phyloP scores from a whole-genome alignment of 2,888 invertebrate genomes.

The Oscheius sp. region DNA sequence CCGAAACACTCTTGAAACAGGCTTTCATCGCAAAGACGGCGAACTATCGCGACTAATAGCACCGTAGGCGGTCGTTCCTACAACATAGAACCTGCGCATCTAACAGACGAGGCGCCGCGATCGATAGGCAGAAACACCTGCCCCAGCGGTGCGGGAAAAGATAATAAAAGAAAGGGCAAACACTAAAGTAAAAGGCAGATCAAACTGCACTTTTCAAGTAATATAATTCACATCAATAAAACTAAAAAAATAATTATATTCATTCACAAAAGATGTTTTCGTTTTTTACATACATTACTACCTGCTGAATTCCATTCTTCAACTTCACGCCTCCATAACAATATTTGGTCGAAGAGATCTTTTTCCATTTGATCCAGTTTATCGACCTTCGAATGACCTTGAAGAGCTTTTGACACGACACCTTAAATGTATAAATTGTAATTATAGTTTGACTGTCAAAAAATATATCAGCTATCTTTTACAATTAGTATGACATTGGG shows the following conservation, averaged over 20 bases:
- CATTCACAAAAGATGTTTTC: conserved; percentile 34
- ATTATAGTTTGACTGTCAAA: no score
- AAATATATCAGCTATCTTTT: no score
- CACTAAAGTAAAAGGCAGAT: neutral
- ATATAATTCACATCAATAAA: neutral
- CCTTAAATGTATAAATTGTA: no score
- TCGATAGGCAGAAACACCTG: conserved; percentile 34
- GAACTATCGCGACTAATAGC: conserved; percentile 23
- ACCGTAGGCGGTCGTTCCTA: conserved; percentile 18
- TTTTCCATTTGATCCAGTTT: conserved; percentile 40
- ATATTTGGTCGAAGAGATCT: conserved; percentile 28
- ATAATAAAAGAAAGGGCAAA: conserved; percentile 18
- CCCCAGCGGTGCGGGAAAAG: conserved; percentile 31
- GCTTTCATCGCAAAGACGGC: neutral
- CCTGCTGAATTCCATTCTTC: conserved; percentile 31
- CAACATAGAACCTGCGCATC: conserved; percentile 47
- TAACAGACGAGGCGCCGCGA: conserved; percentile 28
- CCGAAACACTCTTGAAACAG: conserved; percentile 7
- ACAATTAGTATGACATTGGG: no score
- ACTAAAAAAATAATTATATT: neutral
- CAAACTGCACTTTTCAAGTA: no score
- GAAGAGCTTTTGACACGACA: conserved; percentile 38
- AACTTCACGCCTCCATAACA: conserved; percentile 29
- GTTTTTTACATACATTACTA: conserved; percentile 25
- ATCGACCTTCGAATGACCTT: conserved; percentile 35